These are phyloP conservation scores for Sycophaga agraensis DNA, from an alignment of 1,140 invertebrate species.

Conservation along the genomic window DNA sequence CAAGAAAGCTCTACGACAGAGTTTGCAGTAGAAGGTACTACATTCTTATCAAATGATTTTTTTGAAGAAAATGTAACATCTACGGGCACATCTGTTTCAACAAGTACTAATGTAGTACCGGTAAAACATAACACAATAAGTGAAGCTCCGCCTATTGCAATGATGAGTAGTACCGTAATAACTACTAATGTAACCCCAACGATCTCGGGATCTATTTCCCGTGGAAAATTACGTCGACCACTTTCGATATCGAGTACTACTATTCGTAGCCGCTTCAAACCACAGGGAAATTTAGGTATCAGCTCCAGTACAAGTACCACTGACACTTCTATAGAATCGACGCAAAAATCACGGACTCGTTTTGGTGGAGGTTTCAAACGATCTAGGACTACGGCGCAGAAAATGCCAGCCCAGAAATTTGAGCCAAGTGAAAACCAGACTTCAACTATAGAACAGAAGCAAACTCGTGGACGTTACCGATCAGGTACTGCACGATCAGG, in stretches of 20 bases:
- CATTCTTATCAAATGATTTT: background rate
- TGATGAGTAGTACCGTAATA: too few relatives aligned
- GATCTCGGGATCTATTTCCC: too few relatives aligned
- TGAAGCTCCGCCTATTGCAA: too few relatives aligned
- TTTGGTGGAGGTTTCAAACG: constrained; percentile 49
- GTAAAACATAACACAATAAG: too few relatives aligned
- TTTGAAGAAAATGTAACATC: background rate
- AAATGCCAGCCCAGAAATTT: constrained; percentile 34
- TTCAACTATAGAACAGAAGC: constrained; percentile 19
- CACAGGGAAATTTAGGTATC: constrained; percentile 23
- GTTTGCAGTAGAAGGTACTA: constrained; percentile 45
- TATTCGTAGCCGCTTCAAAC: background rate
- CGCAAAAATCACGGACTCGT: constrained; percentile 40
- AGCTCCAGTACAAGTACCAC: constrained; percentile 45
- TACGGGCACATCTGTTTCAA: too few relatives aligned
- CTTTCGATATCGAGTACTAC: background rate
- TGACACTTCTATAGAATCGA: constrained; percentile 38
- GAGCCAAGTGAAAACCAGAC: too few relatives aligned
- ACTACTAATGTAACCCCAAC: too few relatives aligned
- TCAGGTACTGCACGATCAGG: constrained; percentile 32
- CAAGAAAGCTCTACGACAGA: constrained; percentile 61
- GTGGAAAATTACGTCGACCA: too few relatives aligned
- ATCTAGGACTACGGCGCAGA: constrained; percentile 41
- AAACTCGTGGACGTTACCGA: constrained; percentile 46
- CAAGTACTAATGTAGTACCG: too few relatives aligned